These are phyloP conservation scores for Orthosia gracilis DNA, from an alignment of 2,888 invertebrate species.

Conservation along the genomic window DNA sequence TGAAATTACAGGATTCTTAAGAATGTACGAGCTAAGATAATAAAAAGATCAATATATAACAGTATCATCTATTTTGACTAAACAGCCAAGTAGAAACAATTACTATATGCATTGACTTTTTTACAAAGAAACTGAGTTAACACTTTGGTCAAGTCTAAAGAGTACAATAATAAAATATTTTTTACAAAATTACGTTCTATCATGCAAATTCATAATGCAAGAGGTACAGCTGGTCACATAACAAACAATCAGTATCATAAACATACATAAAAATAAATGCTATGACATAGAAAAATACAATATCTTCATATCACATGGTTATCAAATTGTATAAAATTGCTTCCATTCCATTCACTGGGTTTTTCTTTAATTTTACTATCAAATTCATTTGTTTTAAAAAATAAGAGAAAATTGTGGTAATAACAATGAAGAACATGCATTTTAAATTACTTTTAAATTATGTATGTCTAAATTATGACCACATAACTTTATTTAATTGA, in stretches of 20 bases:
- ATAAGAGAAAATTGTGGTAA: not conserved
- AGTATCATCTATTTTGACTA: not conserved
- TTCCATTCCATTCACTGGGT: slow-evolving; percentile 42
- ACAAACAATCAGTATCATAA: slow-evolving; percentile 67
- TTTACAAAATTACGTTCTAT: slow-evolving; percentile 49
- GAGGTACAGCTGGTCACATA: slow-evolving; percentile 74
- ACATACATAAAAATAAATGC: slow-evolving; percentile 70
- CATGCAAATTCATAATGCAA: slow-evolving; percentile 71
- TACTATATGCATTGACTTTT: slow-evolving; percentile 21
- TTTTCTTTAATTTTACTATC: slow-evolving; percentile 48
- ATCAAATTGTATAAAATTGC: slow-evolving; percentile 65
- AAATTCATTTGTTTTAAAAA: slow-evolving; percentile 25
- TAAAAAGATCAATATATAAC: slow-evolving; percentile 13
- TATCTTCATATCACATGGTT: slow-evolving; percentile 75
- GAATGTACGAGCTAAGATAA: slow-evolving; percentile 32
- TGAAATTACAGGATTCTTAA: slow-evolving; percentile 28
- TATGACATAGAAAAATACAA: slow-evolving; percentile 72
- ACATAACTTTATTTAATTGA: slow-evolving; percentile 1
- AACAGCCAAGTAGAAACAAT: not conserved
- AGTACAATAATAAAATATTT: slow-evolving; percentile 40
- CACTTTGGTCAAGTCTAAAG: slow-evolving; percentile 57
- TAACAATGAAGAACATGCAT: not conserved
- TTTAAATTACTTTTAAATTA: not conserved
- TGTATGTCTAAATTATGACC: not conserved
- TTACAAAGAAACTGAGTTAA: slow-evolving; percentile 43